These are phyloP conservation scores for Ethmia dodecea DNA, from an alignment of 2,888 invertebrate genomes.

Conservation along the genomic window DNA sequence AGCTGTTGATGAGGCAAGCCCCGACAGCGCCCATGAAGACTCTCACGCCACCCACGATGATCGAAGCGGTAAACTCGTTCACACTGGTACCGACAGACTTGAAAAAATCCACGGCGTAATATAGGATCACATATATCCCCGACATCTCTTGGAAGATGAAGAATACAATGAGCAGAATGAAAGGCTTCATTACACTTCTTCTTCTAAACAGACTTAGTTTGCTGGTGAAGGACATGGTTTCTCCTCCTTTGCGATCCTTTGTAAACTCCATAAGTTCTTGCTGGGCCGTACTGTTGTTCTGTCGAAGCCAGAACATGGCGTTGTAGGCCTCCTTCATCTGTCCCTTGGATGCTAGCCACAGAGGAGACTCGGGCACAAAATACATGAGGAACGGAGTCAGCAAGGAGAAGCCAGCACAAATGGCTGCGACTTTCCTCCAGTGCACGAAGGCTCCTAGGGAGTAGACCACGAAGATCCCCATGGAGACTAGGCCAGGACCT, in stretches of 20 bases:
- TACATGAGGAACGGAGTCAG: conserved; percentile 78
- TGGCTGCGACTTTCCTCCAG: conserved; percentile 81
- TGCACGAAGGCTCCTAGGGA: conserved; percentile 80
- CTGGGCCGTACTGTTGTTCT: conserved; percentile 79
- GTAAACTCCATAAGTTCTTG: conserved; percentile 80
- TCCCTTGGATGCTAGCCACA: conserved; percentile 80
- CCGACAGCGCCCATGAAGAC: conserved; percentile 82
- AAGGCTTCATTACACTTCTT: conserved; percentile 81
- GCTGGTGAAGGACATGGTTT: conserved; percentile 52
- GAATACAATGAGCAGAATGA: conserved; percentile 80
- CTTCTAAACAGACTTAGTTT: conserved; percentile 63
- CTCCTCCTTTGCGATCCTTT: conserved; percentile 55
- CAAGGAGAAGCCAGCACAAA: conserved; percentile 78
- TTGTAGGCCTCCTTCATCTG: conserved; percentile 78
- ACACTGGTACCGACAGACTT: conserved; percentile 81
- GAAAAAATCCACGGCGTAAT: conserved; percentile 84
- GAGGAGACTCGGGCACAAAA: conserved; percentile 83
- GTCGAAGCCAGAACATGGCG: conserved; percentile 81
- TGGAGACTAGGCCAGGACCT: conserved; percentile 83
- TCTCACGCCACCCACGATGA: conserved; percentile 82
- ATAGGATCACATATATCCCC: conserved; percentile 84
- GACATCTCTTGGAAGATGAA: conserved; percentile 84
- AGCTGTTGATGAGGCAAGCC: conserved; percentile 80
- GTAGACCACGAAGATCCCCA: conserved; percentile 84
- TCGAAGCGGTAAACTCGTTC: conserved; percentile 82